Evolutionary conservation across 2,113 vertebrate species (phyloP).

Genomic region (Alethe castanea): DNA sequence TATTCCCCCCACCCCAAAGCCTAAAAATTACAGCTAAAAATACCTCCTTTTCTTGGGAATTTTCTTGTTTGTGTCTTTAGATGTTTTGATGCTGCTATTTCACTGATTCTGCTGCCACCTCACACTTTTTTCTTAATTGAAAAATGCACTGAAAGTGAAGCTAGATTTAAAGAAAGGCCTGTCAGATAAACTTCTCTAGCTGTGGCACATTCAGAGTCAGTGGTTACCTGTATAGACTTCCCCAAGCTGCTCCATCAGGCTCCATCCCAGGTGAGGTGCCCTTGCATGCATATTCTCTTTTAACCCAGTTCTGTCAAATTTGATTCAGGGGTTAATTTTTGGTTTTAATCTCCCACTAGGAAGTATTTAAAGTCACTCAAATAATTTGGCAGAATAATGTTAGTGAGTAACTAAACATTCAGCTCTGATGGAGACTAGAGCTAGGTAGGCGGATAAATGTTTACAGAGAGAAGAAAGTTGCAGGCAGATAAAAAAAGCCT

Average conservation of each 20-base stretch:
- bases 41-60: background rate
- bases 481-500: background rate
- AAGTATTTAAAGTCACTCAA: background rate
- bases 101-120: background rate
- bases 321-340: background rate
- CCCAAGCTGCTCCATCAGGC: background rate
- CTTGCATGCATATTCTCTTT: background rate
- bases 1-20: background rate
- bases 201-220: background rate
- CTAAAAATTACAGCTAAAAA: background rate
- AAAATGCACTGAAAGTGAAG: background rate
- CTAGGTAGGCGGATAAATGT: background rate
- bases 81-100: background rate
- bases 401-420: background rate
- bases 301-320: background rate
- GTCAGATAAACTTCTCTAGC: background rate
- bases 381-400: background rate
- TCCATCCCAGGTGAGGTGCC: fast-evolving
- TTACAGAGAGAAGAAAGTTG: background rate
- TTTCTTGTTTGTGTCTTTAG: background rate
- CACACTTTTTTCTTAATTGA: background rate
- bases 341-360: background rate
- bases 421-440: background rate
- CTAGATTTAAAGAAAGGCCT: background rate
- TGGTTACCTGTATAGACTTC: background rate